phyloP scores from a whole-genome alignment of 2,888 invertebrate species.

The Spodoptera littoralis region DNA sequence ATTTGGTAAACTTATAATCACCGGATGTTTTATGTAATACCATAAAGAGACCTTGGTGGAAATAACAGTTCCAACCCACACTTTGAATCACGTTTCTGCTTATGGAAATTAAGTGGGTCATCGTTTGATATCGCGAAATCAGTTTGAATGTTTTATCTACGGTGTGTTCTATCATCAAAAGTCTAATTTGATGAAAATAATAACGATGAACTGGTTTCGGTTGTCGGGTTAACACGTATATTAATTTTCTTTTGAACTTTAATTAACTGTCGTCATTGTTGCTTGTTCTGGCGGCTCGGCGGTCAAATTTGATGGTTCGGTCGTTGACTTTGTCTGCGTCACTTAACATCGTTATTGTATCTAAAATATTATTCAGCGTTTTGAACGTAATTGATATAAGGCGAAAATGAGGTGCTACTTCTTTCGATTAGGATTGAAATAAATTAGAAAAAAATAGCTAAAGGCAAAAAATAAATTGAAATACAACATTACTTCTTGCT shows the following conservation, averaged over 20 bases:
- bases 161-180: background rate
- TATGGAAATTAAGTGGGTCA: conserved; percentile 51
- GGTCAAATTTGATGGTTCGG: conserved; percentile 34
- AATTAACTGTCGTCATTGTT: conserved; percentile 13
- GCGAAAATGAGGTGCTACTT: conserved; percentile 8
- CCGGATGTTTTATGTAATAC: conserved; percentile 59
- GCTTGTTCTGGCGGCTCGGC: conserved; percentile 13
- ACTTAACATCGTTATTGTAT: conserved; percentile 29
- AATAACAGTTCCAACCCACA: conserved; percentile 53
- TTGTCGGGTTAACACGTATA: too few species aligned
- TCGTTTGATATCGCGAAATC: conserved; percentile 25
- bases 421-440: conserved; percentile 1
- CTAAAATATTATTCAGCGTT: conserved; percentile 35
- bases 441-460: conserved; percentile 3
- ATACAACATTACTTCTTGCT: too few species aligned
- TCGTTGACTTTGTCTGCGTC: conserved; percentile 55
- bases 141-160: conserved; percentile 1
- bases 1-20: conserved; percentile 63
- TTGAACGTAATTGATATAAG: conserved; percentile 23
- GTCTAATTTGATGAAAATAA: too few species aligned
- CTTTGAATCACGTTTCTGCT: conserved; percentile 45
- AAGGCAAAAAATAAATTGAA: too few species aligned
- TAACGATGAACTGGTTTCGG: too few species aligned
- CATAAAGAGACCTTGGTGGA: conserved; percentile 53
- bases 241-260: too few species aligned